Conservation (phyloP, 2,113 vertebrate species). For the Plotosus lineatus region DNA sequence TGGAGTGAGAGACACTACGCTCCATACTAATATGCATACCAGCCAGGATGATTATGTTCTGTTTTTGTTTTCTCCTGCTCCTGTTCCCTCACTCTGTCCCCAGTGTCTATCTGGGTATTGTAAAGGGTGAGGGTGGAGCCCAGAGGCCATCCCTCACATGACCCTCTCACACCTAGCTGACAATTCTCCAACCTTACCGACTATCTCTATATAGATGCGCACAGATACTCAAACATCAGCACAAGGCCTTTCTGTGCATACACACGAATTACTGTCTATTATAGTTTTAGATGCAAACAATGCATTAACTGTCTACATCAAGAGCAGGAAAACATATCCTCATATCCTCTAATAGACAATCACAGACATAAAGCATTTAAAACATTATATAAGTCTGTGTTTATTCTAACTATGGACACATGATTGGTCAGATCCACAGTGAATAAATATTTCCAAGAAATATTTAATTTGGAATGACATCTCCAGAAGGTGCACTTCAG, state of each 20-base stretch:
- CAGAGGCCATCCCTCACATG: conserved; percentile 50
- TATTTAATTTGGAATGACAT: conserved; percentile 12
- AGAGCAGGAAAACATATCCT: background rate
- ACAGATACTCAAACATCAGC: background rate
- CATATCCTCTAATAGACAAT: background rate
- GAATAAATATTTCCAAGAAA: conserved; percentile 28
- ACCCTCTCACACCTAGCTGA: conserved; percentile 39
- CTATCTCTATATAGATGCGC: background rate
- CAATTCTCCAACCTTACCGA: conserved; percentile 17
- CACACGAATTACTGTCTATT: background rate
- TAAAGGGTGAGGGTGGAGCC: background rate
- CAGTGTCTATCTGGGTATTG: background rate
- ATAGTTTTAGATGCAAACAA: background rate
- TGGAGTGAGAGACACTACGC: conserved; percentile 47
- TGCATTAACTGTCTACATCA: background rate
- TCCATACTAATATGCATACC: conserved; percentile 57
- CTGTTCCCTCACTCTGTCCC: conserved; percentile 52
- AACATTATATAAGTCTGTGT: background rate
- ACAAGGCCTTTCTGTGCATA: background rate
- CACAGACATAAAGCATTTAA: background rate
- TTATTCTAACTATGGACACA: conserved; percentile 1
- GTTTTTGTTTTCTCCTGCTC: conserved; percentile 31
- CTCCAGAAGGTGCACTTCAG: background rate
- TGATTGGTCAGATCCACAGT: background rate
- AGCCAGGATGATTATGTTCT: background rate